A percentile compares a stretch with the other conserved stretches of the same genome.
Evolutionary conservation across 2,797 vertebrate genomes (phyloP).

Genomic region (Ispidina picta): DNA sequence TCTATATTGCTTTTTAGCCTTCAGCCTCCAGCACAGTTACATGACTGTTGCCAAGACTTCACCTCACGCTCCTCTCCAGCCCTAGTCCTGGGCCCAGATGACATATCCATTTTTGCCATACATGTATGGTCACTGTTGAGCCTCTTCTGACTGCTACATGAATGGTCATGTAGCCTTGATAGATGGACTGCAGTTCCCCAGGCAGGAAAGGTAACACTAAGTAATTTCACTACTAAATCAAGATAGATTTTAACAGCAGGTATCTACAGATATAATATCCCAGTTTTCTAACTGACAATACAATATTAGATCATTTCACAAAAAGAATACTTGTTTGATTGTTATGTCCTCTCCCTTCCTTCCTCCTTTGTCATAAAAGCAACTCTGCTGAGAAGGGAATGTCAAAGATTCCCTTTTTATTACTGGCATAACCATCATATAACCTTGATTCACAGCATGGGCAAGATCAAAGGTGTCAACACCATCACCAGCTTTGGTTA

Average conservation of each 20-base stretch:
- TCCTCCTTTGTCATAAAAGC: slow-evolving; percentile 7
- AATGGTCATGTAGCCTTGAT: neutral
- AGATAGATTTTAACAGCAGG: slow-evolving; percentile 31
- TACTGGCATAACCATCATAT: slow-evolving; percentile 46
- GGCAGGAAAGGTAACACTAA: slow-evolving; percentile 20
- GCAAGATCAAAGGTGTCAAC: slow-evolving; percentile 59
- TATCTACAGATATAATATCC: neutral
- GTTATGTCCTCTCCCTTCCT: neutral
- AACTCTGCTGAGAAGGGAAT: slow-evolving; percentile 22
- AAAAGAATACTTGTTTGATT: neutral
- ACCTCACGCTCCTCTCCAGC: neutral
- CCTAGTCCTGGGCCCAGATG: neutral
- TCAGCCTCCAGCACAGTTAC: neutral
- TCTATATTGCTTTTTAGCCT: neutral
- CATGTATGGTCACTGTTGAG: neutral
- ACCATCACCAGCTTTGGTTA: slow-evolving; percentile 48
- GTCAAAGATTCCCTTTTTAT: slow-evolving; percentile 38
- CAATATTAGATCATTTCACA: neutral
- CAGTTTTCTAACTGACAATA: neutral
- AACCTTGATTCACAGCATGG: slow-evolving; percentile 62
- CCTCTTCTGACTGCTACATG: neutral
- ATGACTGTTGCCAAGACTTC: slow-evolving; percentile 10
- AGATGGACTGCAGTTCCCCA: neutral
- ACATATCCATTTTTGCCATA: neutral
- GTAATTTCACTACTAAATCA: slow-evolving; percentile 17